Conservation (phyloP, 2,113 vertebrate genomes). For the Oncorhynchus tshawytscha region DNA sequence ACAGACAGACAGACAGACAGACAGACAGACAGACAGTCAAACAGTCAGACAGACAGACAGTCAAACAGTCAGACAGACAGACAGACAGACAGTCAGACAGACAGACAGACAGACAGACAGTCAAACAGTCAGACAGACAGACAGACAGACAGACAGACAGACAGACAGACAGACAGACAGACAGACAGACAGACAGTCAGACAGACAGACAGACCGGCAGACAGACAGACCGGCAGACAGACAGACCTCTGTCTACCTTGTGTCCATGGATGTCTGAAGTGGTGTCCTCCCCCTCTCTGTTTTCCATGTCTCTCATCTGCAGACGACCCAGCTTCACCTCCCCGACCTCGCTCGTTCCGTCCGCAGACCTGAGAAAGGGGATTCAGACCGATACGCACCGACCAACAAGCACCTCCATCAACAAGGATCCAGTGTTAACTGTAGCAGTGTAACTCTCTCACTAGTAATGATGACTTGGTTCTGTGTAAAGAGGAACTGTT, state of each 20-base stretch:
- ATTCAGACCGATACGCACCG: background rate
- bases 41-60: too few relatives aligned
- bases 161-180: background rate
- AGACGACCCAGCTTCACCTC: constrained; percentile 45
- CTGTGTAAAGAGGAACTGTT: background rate
- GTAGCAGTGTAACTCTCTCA: too few relatives aligned
- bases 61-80: too few relatives aligned
- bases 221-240: background rate
- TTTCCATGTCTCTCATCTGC: constrained; percentile 18
- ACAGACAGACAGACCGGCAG: background rate
- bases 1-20: too few relatives aligned
- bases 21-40: too few relatives aligned
- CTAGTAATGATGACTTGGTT: too few relatives aligned
- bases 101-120: too few relatives aligned
- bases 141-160: too few relatives aligned
- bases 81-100: too few relatives aligned
- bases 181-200: background rate
- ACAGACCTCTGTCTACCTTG: constrained; percentile 27
- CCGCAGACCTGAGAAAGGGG: constrained; percentile 35
- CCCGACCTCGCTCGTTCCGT: constrained; percentile 33
- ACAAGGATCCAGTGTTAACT: too few relatives aligned
- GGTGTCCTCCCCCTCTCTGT: constrained; percentile 28
- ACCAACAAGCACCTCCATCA: too few relatives aligned
- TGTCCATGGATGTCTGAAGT: constrained; percentile 17
- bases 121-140: too few relatives aligned